Evolutionary conservation across 2,888 invertebrate species (phyloP).

Genomic region (Agrotis ipsilon): DNA sequence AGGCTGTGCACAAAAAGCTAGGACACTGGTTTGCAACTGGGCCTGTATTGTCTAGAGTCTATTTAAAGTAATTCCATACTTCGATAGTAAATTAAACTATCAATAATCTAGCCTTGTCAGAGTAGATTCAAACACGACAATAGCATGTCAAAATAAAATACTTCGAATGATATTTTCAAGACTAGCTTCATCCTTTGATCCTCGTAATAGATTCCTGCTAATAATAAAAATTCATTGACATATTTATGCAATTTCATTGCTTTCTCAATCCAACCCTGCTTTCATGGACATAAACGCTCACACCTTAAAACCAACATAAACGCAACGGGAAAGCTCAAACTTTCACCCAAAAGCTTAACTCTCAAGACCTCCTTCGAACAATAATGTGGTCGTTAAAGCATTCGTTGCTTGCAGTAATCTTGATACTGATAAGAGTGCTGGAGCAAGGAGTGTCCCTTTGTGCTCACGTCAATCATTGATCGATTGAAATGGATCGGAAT

Average conservation of each 20-base stretch:
- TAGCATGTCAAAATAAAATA: no score
- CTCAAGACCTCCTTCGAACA: conserved; percentile 62
- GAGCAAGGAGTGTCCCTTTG: conserved; percentile 79
- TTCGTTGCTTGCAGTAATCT: conserved; percentile 68
- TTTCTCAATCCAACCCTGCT: conserved; percentile 50
- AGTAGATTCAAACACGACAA: no score
- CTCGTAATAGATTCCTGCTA: background rate
- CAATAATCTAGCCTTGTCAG: no score
- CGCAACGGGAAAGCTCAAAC: conserved; percentile 52
- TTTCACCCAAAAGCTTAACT: conserved; percentile 7
- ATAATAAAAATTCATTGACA: background rate
- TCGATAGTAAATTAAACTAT: no score
- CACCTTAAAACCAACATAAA: conserved; percentile 51
- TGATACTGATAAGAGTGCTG: conserved; percentile 76
- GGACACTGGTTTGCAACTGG: no score
- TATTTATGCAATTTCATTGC: background rate
- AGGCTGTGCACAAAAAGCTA: no score
- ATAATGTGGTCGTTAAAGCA: conserved; percentile 52
- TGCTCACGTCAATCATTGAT: conserved; percentile 80
- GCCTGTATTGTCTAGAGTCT: no score
- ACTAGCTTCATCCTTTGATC: no score
- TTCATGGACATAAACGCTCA: conserved; percentile 48
- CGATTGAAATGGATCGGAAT: conserved; percentile 71
- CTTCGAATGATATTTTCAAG: no score
- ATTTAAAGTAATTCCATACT: no score